Evolutionary conservation across 1,140 invertebrate genomes (phyloP), one percentile per base, ranked within the genome.

Genomic region (Procambarus virginalis): DNA sequence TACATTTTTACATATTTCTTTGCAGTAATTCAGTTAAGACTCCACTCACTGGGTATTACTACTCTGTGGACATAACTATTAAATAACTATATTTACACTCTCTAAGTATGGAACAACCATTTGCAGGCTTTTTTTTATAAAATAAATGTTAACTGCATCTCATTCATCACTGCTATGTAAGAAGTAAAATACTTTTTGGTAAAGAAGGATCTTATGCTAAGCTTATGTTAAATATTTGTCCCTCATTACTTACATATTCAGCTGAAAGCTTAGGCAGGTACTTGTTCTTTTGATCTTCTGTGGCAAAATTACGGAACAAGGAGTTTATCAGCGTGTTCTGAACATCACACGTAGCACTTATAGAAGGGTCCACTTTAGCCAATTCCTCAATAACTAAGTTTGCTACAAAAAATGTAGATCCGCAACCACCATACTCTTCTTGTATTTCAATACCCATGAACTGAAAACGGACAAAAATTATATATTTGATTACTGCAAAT

Each of bases 301-400:
- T 95, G 46, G 95, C 96, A 81, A 94, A 93, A 78, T 94, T 93
- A 5, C 93, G 92, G 60, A 96, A 92, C 12, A 96, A 94, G 1
- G 96, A 96, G 94, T 97, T 98, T 1, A 99, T 96, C 6, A 99
- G 94, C 0, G 99, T 99, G 93, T 99, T 99, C 92, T 99, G 98
- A 91, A 99, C 97, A 93, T 99, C 98, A 48, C 98, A 97, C 10
- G 97, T 95, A 1, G 97, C 96, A 46, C 96, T 96, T 1, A 99
- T 96, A 0, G 97, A 95, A 2, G 98, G 96, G 94, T 99, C 98
- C 10, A 99, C 97, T 94, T 98, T 98, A 1, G 98, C 97, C 17
- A 99, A 93, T 94, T 99, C 98, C 94, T 99, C 98, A 17, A 99
- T 97, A 0, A 97, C 95, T 34, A 99, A 93, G 93, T 98, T 97